Evolutionary conservation across 1,140 invertebrate genomes (phyloP).

Genomic region (Lasioglossum baleicum): DNA sequence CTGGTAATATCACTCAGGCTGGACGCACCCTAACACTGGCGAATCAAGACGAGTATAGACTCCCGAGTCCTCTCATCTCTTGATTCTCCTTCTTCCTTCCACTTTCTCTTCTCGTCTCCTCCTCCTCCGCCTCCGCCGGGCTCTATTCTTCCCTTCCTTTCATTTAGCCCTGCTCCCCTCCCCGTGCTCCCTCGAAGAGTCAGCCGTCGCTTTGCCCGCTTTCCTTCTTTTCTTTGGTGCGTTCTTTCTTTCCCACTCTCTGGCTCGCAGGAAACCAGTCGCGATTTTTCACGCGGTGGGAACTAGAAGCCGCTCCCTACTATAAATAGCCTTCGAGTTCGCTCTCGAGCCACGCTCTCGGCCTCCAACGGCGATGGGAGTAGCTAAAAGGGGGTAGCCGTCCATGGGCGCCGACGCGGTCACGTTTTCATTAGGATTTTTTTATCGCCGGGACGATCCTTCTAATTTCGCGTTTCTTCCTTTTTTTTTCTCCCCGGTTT

Average conservation of each 20-base stretch:
- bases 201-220: not conserved
- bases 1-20: not conserved
- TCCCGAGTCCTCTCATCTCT: not conserved
- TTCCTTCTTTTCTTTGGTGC: constrained; percentile 21
- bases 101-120: not conserved
- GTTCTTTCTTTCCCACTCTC: constrained; percentile 27
- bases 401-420: constrained; percentile 46
- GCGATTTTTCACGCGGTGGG: constrained; percentile 63
- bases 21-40: not conserved
- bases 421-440: constrained; percentile 24
- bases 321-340: constrained; percentile 66
- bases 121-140: not conserved
- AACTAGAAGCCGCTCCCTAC: constrained; percentile 65
- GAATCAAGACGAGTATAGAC: constrained; percentile 11
- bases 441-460: constrained; percentile 18
- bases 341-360: constrained; percentile 46
- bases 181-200: not conserved
- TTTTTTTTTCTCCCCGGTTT: not conserved
- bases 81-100: not conserved
- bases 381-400: constrained; percentile 44
- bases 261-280: constrained; percentile 58
- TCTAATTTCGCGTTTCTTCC: constrained; percentile 4
- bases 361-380: constrained; percentile 52
- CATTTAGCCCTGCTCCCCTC: constrained; percentile 9
- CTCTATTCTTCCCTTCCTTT: constrained; percentile 26